Conservation (phyloP, 2,888 invertebrate species). For the Molanna angustata region DNA sequence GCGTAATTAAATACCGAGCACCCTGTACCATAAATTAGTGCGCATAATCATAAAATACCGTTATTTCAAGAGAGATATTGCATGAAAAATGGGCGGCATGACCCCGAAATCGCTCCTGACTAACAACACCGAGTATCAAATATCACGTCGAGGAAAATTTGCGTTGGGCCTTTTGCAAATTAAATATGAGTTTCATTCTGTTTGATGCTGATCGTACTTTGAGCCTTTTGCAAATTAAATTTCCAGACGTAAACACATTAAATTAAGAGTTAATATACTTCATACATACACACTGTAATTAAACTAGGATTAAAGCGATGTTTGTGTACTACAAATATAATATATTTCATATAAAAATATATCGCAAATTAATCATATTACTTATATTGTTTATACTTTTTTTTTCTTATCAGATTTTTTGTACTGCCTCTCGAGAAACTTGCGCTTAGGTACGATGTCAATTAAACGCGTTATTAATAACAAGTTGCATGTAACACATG, state of each 20-base stretch:
- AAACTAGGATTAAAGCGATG: neutral
- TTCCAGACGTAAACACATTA: neutral
- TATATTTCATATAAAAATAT: too few relatives aligned
- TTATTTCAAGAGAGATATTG: constrained; percentile 5
- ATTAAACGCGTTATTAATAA: too few relatives aligned
- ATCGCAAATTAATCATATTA: too few relatives aligned
- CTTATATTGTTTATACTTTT: too few relatives aligned
- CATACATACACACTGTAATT: neutral
- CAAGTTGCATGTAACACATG: too few relatives aligned
- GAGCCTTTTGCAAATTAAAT: neutral
- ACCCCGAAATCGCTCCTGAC: constrained; percentile 2
- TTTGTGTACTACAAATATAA: too few relatives aligned
- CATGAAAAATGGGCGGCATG: neutral
- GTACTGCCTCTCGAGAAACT: too few relatives aligned
- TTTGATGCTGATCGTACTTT: constrained; percentile 1
- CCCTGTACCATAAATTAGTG: too few relatives aligned
- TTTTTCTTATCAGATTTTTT: too few relatives aligned
- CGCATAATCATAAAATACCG: too few relatives aligned
- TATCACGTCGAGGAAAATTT: constrained; percentile 3
- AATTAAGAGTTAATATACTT: neutral
- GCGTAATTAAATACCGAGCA: too few relatives aligned
- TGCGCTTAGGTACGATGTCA: too few relatives aligned
- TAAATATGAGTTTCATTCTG: constrained; percentile 8
- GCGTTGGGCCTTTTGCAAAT: constrained; percentile 6
- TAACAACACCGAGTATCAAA: constrained; percentile 4